Percentiles rank a stretch among this genome's conserved stretches.
Conservation (phyloP, 2,888 invertebrate species). For the Dolichopus griseipennis region DNA sequence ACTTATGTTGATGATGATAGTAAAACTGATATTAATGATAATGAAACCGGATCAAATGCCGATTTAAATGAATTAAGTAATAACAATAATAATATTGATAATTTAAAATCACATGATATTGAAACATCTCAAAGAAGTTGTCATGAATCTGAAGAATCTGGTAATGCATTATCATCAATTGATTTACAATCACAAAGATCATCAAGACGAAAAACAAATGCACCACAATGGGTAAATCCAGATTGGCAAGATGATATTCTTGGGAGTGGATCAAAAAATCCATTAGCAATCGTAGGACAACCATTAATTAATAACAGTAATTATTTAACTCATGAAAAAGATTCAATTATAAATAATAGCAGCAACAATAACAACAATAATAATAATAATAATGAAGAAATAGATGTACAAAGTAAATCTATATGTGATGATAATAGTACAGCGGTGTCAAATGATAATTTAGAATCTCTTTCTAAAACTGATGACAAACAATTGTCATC, state of each 20-base stretch:
- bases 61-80: conserved; percentile 51
- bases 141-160: conserved; percentile 24
- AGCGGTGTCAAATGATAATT: neutral
- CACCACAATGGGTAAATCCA: conserved; percentile 96
- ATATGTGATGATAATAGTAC: neutral
- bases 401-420: neutral
- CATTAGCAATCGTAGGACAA: too few relatives aligned
- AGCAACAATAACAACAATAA: conserved; percentile 7
- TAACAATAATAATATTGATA: conserved; percentile 32
- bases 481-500: neutral
- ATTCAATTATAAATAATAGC: too few relatives aligned
- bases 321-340: too few relatives aligned
- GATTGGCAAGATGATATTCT: conserved; percentile 70
- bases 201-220: conserved; percentile 84
- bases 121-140: conserved; percentile 26
- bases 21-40: conserved; percentile 44
- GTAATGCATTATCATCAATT: conserved; percentile 23
- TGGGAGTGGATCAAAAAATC: conserved; percentile 10
- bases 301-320: too few relatives aligned
- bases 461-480: neutral
- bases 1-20: conserved; percentile 51
- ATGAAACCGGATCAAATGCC: conserved; percentile 24
- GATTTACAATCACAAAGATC: conserved; percentile 42
- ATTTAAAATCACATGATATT: conserved; percentile 24
- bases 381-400: neutral